These are phyloP conservation scores for Acestrorhynchus altus DNA, from an alignment of 2,797 vertebrate genomes.

Conservation along the genomic window DNA sequence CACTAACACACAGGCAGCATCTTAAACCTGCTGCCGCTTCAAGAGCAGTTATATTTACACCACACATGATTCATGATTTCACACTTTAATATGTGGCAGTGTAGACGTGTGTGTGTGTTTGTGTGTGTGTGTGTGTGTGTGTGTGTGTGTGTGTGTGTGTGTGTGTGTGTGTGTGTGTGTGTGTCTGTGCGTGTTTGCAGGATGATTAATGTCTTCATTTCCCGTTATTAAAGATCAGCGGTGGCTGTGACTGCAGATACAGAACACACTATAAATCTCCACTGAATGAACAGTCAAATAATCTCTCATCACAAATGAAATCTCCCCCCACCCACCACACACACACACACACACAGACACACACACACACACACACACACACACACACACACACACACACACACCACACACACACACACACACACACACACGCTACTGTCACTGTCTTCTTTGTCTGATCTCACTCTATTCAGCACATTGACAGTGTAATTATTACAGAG, in stretches of 20 bases:
- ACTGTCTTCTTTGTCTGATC: slow-evolving; percentile 21
- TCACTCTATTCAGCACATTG: slow-evolving; percentile 24
- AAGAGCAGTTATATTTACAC: background rate
- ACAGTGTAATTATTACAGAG: slow-evolving; percentile 36
- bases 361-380: slow-evolving; percentile 33
- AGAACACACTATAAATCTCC: slow-evolving; percentile 94
- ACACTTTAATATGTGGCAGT: background rate
- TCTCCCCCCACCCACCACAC: slow-evolving; percentile 76
- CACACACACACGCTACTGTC: slow-evolving; percentile 12
- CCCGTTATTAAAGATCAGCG: slow-evolving; percentile 97
- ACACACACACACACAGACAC: slow-evolving; percentile 40
- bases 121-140: slow-evolving; percentile 14
- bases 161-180: slow-evolving; percentile 70
- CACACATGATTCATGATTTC: background rate
- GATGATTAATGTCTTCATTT: slow-evolving; percentile 99
- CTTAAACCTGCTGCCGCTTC: background rate
- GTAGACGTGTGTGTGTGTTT: slow-evolving; percentile 1
- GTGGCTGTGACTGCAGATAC: slow-evolving; percentile 95
- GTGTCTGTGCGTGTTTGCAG: slow-evolving; percentile 78
- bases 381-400: slow-evolving; percentile 33
- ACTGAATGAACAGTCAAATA: slow-evolving; percentile 97
- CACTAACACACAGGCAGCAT: background rate
- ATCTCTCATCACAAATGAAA: slow-evolving; percentile 98
- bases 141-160: slow-evolving; percentile 26
- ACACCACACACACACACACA: slow-evolving; percentile 41